Evolutionary conservation across 2,797 vertebrate species (phyloP).

Genomic region (Acanthurus tractus): DNA sequence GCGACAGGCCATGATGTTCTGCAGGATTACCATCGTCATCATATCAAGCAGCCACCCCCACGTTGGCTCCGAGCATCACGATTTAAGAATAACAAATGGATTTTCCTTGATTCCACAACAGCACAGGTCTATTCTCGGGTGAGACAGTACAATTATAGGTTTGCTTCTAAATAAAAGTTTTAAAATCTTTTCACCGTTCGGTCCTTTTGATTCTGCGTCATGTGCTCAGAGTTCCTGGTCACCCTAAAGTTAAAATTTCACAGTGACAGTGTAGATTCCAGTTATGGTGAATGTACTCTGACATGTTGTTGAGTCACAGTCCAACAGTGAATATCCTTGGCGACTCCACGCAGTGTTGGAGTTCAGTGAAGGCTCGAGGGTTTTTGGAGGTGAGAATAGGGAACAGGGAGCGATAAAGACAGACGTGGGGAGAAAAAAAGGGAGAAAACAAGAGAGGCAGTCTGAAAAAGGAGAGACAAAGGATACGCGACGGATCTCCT

Average conservation of each 20-base stretch:
- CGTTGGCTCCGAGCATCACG: not conserved
- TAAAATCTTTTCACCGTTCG: conserved; percentile 10
- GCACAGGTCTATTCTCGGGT: conserved; percentile 39
- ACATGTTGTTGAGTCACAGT: conserved; percentile 59
- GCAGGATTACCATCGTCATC: conserved; percentile 56
- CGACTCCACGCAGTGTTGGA: not conserved
- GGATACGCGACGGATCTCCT: conserved; percentile 1
- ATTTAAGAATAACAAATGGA: conserved; percentile 47
- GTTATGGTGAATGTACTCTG: conserved; percentile 10
- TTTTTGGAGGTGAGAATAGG: conserved; percentile 45
- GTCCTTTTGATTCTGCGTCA: not conserved
- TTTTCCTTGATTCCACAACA: conserved; percentile 49
- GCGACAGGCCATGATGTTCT: conserved; percentile 23
- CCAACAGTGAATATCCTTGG: not conserved
- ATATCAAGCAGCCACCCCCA: conserved; percentile 17
- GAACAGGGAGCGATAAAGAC: conserved; percentile 8
- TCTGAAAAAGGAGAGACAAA: not conserved
- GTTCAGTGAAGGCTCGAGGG: conserved; percentile 28
- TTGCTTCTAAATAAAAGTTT: conserved; percentile 21
- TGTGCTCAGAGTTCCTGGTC: conserved; percentile 16
- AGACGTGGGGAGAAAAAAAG: not conserved
- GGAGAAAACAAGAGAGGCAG: not conserved
- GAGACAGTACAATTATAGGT: conserved; percentile 3
- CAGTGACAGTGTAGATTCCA: not conserved
- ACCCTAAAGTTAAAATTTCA: conserved; percentile 4